Base-by-base conservation (phyloP, 2,888 invertebrate genomes). In the Acrobasis repandana region DNA sequence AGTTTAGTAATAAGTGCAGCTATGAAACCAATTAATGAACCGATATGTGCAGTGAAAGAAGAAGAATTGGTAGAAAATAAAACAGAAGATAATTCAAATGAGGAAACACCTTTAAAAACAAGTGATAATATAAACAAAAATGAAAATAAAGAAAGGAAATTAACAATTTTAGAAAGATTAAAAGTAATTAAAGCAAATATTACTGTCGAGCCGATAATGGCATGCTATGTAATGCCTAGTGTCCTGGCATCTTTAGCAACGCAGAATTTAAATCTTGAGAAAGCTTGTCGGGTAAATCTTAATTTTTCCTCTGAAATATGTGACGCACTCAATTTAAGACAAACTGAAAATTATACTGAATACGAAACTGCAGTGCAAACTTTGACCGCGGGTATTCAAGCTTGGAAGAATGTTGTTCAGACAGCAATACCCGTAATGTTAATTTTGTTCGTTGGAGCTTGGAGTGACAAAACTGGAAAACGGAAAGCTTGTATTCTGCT, bases 381-480 rank as follows among this genome's bases (percentile, higher is more conserved):
- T 66, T 84, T 96, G 64, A 95, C 94, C 5, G 96, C 97, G 0
- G 94, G 94, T 18, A 95, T 97, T 93, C 95, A 95, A 69, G 95
- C 96, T 11, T 97, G 97, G 96, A 97, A 97, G 80, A 96, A 97
- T 18, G 94, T 96, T 46, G 89, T 97, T 2, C 97, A 97, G 78
- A 96, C 96, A 63, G 93, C 95, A 1, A 92, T 97, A 18, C 97
- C 97, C n/a, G 95, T 96, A 10, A 80, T 97, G 50, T 84, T 97
- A 48, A 97, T 97, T 64, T 90, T 97, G 61, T 97, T 97, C 73
- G 94, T 97, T 72, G 97, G 97, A 0, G 95, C 97, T 0, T 95
- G 95, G 95, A 95, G 95, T 72, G 95, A 95, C 75, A 93, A 94
- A 70, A 93, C 91, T 67, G 95, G 96, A 0, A 87, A 93, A 66